These are phyloP conservation scores for Hydrolagus affinis DNA, from an alignment of 2,113 vertebrate species.

Conservation along the genomic window DNA sequence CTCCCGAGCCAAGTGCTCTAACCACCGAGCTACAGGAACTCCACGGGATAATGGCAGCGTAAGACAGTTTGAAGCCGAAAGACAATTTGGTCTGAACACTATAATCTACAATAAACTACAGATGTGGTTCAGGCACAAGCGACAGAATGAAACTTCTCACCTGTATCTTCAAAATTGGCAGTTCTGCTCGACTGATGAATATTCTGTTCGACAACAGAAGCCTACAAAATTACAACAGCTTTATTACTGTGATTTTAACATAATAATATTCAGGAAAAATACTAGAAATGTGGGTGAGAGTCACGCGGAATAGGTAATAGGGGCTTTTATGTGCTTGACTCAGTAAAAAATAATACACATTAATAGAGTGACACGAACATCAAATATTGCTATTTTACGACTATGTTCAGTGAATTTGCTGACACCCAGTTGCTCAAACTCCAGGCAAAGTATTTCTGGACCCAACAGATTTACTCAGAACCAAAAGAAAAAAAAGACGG, in stretches of 20 bases:
- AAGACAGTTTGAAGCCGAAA: neutral
- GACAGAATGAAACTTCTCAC: constrained; percentile 45
- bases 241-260: constrained; percentile 39
- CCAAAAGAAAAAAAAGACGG: neutral
- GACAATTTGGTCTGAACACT: neutral
- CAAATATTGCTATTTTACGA: neutral
- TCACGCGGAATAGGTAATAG: neutral
- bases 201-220: constrained; percentile 47
- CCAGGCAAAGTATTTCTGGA: neutral
- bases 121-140: neutral
- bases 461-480: neutral
- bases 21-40: too few relatives aligned
- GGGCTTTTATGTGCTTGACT: neutral
- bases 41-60: too few relatives aligned
- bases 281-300: neutral
- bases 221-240: constrained; percentile 47
- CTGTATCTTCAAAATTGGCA: constrained; percentile 47
- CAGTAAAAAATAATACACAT: neutral
- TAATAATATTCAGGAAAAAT: neutral
- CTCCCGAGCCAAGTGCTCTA: too few relatives aligned
- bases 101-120: constrained; percentile 2
- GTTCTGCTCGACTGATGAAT: constrained; percentile 43
- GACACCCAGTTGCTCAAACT: neutral
- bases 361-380: neutral
- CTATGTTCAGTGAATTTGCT: neutral